Evolutionary conservation across 2,888 invertebrate genomes (phyloP).

Genomic region (Odontocolon sp.): DNA sequence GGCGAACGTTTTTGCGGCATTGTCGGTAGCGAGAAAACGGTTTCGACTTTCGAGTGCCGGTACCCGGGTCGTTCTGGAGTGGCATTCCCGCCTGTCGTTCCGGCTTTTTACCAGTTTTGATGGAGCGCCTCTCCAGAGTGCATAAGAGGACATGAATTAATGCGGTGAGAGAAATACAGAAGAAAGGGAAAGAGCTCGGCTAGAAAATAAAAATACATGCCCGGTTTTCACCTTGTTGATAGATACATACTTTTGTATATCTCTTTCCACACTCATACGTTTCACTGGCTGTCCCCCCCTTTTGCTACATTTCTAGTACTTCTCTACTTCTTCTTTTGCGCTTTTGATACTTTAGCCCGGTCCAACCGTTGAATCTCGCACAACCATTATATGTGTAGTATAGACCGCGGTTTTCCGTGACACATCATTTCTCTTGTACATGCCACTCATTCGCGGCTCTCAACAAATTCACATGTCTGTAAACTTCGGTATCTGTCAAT

Average conservation of each 20-base stretch:
- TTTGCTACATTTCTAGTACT: constrained; percentile 25
- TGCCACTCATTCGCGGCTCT: neutral
- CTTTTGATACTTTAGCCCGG: constrained; percentile 40
- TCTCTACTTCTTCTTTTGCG: constrained; percentile 34
- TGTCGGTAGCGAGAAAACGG: constrained; percentile 72
- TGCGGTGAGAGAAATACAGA: constrained; percentile 51
- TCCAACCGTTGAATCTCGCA: constrained; percentile 34
- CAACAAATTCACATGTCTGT: constrained; percentile 4
- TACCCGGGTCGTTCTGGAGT: constrained; percentile 60
- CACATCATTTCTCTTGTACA: constrained; percentile 34
- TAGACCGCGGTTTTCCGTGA: constrained; percentile 13
- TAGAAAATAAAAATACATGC: constrained; percentile 41
- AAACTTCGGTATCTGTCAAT: neutral
- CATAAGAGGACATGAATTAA: constrained; percentile 77
- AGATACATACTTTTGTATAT: constrained; percentile 48
- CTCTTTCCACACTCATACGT: constrained; percentile 39
- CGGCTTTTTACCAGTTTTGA: constrained; percentile 76
- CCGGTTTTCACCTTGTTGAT: constrained; percentile 23
- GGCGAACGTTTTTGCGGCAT: constrained; percentile 59
- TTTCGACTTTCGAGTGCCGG: constrained; percentile 77
- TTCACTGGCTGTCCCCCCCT: constrained; percentile 22
- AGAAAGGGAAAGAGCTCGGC: constrained; percentile 51
- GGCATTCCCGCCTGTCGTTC: constrained; percentile 68
- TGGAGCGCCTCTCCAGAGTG: constrained; percentile 78
- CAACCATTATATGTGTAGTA: neutral